Percentiles rank a stretch among this genome's conserved stretches.
Conservation (phyloP, 2,888 invertebrate species). For the Subacronicta megacephala region DNA sequence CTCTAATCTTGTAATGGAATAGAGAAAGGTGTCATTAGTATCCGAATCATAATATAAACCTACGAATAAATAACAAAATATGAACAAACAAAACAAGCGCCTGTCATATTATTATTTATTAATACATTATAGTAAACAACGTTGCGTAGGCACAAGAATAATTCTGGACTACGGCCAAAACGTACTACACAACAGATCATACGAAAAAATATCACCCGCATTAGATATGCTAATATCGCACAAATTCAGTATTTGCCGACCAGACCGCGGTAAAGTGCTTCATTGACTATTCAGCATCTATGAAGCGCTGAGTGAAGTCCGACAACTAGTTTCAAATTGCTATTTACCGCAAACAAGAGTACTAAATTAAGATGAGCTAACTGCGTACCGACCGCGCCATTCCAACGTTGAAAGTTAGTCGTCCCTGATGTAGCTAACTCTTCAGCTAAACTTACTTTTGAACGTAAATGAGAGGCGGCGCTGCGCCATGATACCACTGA, state of each 20-base stretch:
- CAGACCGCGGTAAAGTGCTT: constrained; percentile 56
- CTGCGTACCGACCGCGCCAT: constrained; percentile 65
- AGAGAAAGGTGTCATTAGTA: not conserved
- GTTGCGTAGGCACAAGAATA: constrained; percentile 28
- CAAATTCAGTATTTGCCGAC: constrained; percentile 52
- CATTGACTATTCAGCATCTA: constrained; percentile 68
- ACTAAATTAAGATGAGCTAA: constrained; percentile 82
- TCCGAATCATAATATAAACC: constrained; percentile 2
- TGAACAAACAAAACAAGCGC: not conserved
- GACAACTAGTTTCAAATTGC: constrained; percentile 82
- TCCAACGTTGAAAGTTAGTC: constrained; percentile 54
- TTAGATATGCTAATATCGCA: constrained; percentile 46
- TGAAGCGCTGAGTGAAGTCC: constrained; percentile 68
- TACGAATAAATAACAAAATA: no score
- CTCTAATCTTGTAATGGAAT: not conserved
- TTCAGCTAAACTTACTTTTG: constrained; percentile 68
- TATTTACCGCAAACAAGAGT: constrained; percentile 85
- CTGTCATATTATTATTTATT: constrained; percentile 28
- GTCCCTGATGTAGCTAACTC: constrained; percentile 60
- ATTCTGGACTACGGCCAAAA: constrained; percentile 43
- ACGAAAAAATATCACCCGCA: constrained; percentile 41
- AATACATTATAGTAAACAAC: constrained; percentile 29
- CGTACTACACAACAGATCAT: constrained; percentile 9
- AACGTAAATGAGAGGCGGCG: constrained; percentile 62
- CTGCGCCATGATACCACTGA: constrained; percentile 56